A percentile compares a stretch with the other conserved stretches of the same genome.
Conservation (phyloP, 2,797 vertebrate species). For the Spatula versicolor region DNA sequence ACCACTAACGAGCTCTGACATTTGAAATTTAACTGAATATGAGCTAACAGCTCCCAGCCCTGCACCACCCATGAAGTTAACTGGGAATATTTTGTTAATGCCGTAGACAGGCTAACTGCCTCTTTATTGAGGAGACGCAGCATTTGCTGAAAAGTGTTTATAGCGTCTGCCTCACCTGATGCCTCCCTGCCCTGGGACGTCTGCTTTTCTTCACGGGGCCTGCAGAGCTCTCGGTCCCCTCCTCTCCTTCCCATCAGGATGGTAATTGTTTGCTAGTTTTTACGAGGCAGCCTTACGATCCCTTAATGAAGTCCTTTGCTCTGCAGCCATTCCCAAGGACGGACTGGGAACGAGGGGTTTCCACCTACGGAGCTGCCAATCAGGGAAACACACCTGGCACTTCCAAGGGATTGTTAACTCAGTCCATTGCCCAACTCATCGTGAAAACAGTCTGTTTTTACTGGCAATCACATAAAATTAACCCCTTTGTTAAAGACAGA, state of each 20-base stretch:
- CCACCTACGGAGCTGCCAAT: background rate
- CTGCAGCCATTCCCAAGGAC: slow-evolving; percentile 34
- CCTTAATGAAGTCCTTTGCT: slow-evolving; percentile 65
- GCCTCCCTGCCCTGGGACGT: slow-evolving; percentile 42
- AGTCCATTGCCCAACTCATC: background rate
- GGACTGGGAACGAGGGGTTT: slow-evolving; percentile 50
- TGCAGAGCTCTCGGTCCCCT: background rate
- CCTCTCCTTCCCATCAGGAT: background rate
- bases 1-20: slow-evolving; percentile 79
- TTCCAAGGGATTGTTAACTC: slow-evolving; percentile 11
- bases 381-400: background rate
- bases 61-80: slow-evolving; percentile 79
- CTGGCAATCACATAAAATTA: slow-evolving; percentile 27
- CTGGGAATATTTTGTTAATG: slow-evolving; percentile 73
- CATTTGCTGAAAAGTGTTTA: slow-evolving; percentile 68
- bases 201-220: slow-evolving; percentile 61
- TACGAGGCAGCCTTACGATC: slow-evolving; percentile 28
- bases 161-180: slow-evolving; percentile 63
- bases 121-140: slow-evolving; percentile 75
- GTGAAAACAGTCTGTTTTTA: slow-evolving; percentile 20
- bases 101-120: background rate
- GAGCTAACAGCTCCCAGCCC: slow-evolving; percentile 77
- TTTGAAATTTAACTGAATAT: slow-evolving; percentile 76
- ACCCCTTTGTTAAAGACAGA: slow-evolving; percentile 25
- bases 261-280: slow-evolving; percentile 59